Base-by-base conservation (phyloP, 1,140 invertebrate genomes). In the Sycophaga agraensis region DNA sequence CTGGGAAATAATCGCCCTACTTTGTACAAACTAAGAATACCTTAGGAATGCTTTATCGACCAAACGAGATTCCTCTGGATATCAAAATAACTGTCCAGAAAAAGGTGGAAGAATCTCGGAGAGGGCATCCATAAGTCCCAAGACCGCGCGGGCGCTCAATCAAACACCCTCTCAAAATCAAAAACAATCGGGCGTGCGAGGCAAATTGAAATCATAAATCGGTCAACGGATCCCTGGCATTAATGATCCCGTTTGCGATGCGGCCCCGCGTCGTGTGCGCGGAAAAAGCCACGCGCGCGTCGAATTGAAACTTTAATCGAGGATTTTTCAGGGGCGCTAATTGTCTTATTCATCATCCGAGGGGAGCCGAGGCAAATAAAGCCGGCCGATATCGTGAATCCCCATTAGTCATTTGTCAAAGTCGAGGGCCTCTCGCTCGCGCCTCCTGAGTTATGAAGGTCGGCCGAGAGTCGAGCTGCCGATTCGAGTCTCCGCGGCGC, bases 331-430 rank as follows among this genome's bases (percentile, higher is more conserved):
- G 34, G 9, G 26, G 1, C 24, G 35, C 31, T 50, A 59, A 59
- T 50, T 59, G 57, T 59, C 46, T 59, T 59, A 59, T 59, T 59
- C 57, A 42, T 51, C 57, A 59, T 35, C 2, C n/a, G n/a, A n/a
- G n/a, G n/a, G n/a, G n/a, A n/a, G n/a, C n/a, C n/a, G 17, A 22
- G 21, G 7, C 57, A 51, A 59, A 59, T 51, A 45, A 59, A 59
- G 51, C n/a, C 24, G 39, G 26, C 17, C 57, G 37, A 59, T 34
- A 35, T 51, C 26, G n/a, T 24, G 46, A 59, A 50, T 59, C 50
- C 50, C 57, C 50, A 59, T 59, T 59, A 50, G 57, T 59, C 57
- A 50, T 59, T 42, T 50, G 57, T 59, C 37, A 59, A 50, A 50
- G 57, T 50, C 57, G 26, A 21, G 39, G 5, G 26, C 8, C n/a